phyloP scores from a whole-genome alignment of 2,797 vertebrate species.

The Aratinga solstitialis region DNA sequence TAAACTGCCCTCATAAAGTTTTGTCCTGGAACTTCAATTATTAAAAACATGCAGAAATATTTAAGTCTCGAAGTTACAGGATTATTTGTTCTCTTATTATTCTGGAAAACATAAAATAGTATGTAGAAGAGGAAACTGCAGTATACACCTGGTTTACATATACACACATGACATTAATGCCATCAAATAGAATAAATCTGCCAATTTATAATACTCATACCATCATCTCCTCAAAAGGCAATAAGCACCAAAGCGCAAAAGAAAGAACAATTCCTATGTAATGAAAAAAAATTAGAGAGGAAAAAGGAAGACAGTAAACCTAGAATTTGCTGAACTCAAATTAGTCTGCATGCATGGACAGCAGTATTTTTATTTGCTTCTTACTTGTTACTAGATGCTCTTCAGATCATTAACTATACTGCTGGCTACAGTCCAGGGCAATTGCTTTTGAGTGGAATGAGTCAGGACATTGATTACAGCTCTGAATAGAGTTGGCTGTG shows the following conservation, averaged over 20 bases:
- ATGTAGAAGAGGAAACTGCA: not conserved
- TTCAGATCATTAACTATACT: not conserved
- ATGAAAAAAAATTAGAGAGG: not conserved
- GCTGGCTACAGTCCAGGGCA: not conserved
- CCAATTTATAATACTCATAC: not conserved
- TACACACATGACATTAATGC: accelerated
- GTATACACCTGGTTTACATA: not conserved
- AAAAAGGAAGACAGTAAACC: not conserved
- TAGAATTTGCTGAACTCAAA: not conserved
- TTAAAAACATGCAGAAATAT: not conserved
- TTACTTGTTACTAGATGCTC: not conserved
- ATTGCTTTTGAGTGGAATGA: not conserved
- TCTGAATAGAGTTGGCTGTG: accelerated
- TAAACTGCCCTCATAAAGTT: not conserved
- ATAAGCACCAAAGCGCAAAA: not conserved
- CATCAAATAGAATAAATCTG: not conserved
- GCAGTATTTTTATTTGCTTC: not conserved
- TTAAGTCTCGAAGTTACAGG: not conserved
- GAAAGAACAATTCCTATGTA: not conserved
- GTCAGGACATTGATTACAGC: not conserved
- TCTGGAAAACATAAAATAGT: not conserved
- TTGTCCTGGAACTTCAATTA: not conserved
- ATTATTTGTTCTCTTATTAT: not conserved
- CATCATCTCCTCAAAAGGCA: not conserved
- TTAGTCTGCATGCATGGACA: not conserved